Evolutionary conservation across 2,888 invertebrate species (phyloP), one percentile per base, ranked within the genome.

Genomic region (Micoletzkya japonica): DNA sequence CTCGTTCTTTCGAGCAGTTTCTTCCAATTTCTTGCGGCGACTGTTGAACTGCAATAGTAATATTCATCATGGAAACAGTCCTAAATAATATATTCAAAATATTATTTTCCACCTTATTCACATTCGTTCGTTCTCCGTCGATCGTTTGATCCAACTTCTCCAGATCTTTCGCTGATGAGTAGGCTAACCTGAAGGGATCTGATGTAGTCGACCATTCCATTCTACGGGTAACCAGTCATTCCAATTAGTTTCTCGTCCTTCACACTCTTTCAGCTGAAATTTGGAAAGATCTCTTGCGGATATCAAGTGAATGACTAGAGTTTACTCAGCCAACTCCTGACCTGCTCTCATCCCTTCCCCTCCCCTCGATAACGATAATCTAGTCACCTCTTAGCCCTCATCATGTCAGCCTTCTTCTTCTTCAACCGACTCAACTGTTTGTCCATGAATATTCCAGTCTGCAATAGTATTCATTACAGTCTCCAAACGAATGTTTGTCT

Each of bases 341-440:
- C n/a, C n/a, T n/a, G n/a, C n/a, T n/a, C n/a, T n/a, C n/a, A n/a
- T n/a, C n/a, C n/a, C n/a, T n/a, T n/a, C n/a, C n/a, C n/a, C n/a
- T n/a, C n/a, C n/a, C n/a, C n/a, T n/a, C n/a, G n/a, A n/a, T n/a
- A n/a, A n/a, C n/a, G n/a, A n/a, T n/a, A n/a, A n/a, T n/a, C n/a
- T n/a, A 4, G 34, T 32, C 1, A 49, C 63, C 76, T 54, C 56
- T 79, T 79, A 66, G 74, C 70, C 54, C 76, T 76, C 20, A 67
- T 68, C 20, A 71, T 73, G n/a, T 79, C 78, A 4, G 76, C 79
- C 56, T 76, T 77, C 58, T 77, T 79, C 14, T 79, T 77, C 37
- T 76, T 77, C 71, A 75, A 57, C 68, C 74, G 74, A 39, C 58
- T 68, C 68, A 68, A 58, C 49, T 68, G 68, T 36, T 58, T 57